phyloP scores from a whole-genome alignment of 2,797 vertebrate species.

The Micromesistius poutassou region DNA sequence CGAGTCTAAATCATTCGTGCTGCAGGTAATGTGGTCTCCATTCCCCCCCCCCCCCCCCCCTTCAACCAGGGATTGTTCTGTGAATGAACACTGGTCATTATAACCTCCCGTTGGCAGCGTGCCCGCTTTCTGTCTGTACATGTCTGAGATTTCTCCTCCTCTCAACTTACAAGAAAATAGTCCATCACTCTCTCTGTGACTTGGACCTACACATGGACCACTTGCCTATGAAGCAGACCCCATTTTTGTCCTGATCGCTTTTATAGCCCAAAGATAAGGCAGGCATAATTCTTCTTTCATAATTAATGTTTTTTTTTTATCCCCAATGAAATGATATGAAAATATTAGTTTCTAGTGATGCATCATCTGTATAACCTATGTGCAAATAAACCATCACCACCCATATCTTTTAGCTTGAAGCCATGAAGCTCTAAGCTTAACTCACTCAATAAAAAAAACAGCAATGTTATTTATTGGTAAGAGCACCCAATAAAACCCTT shows the following conservation, averaged over 20 bases:
- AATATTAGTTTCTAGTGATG: not conserved
- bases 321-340: not conserved
- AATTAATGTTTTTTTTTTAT: not conserved
- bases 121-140: slow-evolving; percentile 36
- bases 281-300: not conserved
- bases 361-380: not conserved
- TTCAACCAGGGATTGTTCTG: slow-evolving; percentile 36
- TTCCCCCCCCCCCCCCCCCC: not conserved
- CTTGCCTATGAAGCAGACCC: not conserved
- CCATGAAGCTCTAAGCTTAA: not conserved
- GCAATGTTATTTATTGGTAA: not conserved
- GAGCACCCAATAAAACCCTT: not conserved
- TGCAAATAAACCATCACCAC: not conserved
- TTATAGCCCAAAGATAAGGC: not conserved
- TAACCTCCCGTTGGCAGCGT: slow-evolving; percentile 40
- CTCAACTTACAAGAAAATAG: slow-evolving; percentile 44
- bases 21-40: slow-evolving; percentile 39
- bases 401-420: not conserved
- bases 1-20: slow-evolving; percentile 52
- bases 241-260: not conserved
- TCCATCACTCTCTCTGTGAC: not conserved
- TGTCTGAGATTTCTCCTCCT: slow-evolving; percentile 32
- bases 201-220: not conserved
- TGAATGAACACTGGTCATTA: slow-evolving; percentile 51
- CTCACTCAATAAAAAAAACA: not conserved